Evolutionary conservation across 2,888 invertebrate genomes (phyloP), one percentile per base, ranked within the genome.

Genomic region (Ctenicera cuprea): DNA sequence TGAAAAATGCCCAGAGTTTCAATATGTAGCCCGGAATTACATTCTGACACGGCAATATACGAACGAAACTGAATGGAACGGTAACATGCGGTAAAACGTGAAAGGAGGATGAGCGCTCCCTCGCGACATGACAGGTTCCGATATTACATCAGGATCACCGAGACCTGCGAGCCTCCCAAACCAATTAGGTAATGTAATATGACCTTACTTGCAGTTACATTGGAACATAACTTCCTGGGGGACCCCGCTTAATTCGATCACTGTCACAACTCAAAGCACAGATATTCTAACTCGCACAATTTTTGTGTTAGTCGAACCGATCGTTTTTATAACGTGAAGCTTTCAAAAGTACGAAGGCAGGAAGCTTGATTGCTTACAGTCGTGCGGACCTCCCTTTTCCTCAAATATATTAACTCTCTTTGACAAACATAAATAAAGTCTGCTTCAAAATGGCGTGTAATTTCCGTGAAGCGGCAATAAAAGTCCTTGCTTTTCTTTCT

Each of bases 151-250:
- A 75, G 71, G 71, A 75, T 75, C 75, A 75, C 75, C 72, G 75
- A 75, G 72, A 65, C 76, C 72, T 76, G 61, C 66, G 72, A 62
- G 66, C 50, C 70, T 78, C 77, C 78, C 78, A 75, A 72, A 72
- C 75, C 77, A 77, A 79, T 79, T 77, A 79, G 73, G 64, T 79
- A 77, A 79, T 76, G 75, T 76, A 79, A 77, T 77, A 74, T 69
- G 71, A 76, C 76, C 76, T 77, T 75, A 76, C 78, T 72, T 79
- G 73, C 75, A 74, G 70, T 66, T 68, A 77, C 73, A 75, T 72
- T 62, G 45, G 68, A 70, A 61, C 66, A 71, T 66, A 33, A 76
- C 65, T 70, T 79, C 79, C 79, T 71, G 43, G 45, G 78, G 78
- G 79, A 76, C 30, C 7, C n/a, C 26, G 57, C 68, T 74, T 79